Evolutionary conservation across 2,113 vertebrate genomes (phyloP), one percentile per base, ranked within the genome.

Genomic region (Varanus salvator): DNA sequence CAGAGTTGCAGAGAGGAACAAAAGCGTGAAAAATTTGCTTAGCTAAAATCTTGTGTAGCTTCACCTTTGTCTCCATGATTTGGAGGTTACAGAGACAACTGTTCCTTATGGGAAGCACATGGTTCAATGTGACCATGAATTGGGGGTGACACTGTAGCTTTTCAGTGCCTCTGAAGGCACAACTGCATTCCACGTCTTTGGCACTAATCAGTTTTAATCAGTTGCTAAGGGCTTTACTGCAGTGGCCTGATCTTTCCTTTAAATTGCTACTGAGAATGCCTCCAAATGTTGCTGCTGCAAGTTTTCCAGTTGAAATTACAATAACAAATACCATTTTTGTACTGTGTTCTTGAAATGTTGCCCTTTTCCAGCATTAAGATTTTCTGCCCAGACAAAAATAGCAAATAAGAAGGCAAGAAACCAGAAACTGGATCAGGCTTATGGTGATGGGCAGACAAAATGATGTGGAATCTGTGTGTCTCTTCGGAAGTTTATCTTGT

Each of bases 271-370:
- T 54, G 44, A 48, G 54, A 31, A 75, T 86, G 85, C 48, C 8
- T 86, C 34, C 57, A 91, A 88, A 50, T 54, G 78, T 76, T 84
- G 80, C 38, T 85, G 48, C 6, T 77, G n/a, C 60, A 78, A n/a
- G 84, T 85, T 68, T 54, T 57, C 75, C 25, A 80, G 11, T 15
- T 57, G 9, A 80, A n/a, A 80, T 78, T 80, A 85, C 21, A 38
- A 57, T 69, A 80, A 57, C 71, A 52, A 34, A 54, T 85, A 60
- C 31, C 27, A 68, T 54, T 71, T 69, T 69, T 71, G 50, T 19
- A 31, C 8, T 21, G 27, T 71, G 68, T 3, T 4, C 66, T 71
- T 81, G 31, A 81, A 17, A 81, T 17, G 25, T 90, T 69, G 50
- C 74, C 50, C 25, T 60, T 21, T 83, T 82, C 23, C 54, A 66